These are phyloP conservation scores for Sarcophaga subvicina DNA, from an alignment of 2,888 invertebrate species.

Conservation along the genomic window DNA sequence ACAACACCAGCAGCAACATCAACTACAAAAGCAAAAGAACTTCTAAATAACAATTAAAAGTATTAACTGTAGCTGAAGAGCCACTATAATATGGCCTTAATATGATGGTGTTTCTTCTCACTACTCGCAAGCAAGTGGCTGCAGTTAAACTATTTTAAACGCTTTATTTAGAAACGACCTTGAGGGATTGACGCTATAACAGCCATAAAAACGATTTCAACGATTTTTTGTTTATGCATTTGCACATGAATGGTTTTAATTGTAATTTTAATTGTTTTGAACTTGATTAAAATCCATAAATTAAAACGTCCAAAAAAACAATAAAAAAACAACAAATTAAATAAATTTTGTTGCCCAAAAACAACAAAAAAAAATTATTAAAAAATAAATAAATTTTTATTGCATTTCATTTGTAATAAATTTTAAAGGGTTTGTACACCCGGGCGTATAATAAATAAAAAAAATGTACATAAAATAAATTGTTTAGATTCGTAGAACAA, in stretches of 20 bases:
- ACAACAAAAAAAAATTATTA: too few relatives aligned
- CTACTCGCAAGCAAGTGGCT: not conserved
- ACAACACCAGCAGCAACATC: too few relatives aligned
- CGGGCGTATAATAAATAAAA: conserved; percentile 36
- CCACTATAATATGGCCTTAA: too few relatives aligned
- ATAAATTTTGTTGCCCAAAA: conserved; percentile 38
- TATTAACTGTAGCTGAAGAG: not conserved
- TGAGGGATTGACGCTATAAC: conserved; percentile 19
- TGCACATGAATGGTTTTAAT: conserved; percentile 52
- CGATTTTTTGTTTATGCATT: conserved; percentile 37
- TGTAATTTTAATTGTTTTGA: conserved; percentile 55
- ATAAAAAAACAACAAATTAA: not conserved
- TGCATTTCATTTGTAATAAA: conserved; percentile 1
- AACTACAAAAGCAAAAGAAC: not conserved
- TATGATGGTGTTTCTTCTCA: not conserved
- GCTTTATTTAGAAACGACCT: conserved; percentile 36
- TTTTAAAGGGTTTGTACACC: not conserved
- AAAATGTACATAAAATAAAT: too few relatives aligned
- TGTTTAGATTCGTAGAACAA: too few relatives aligned
- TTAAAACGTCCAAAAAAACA: not conserved
- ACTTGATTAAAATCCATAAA: conserved; percentile 54
- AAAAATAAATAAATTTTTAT: not conserved
- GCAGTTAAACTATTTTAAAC: conserved; percentile 35
- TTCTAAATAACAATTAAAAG: conserved; percentile 16
- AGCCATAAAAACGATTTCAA: conserved; percentile 16